phyloP scores from a whole-genome alignment of 2,888 invertebrate species.

The Nebria salina region DNA sequence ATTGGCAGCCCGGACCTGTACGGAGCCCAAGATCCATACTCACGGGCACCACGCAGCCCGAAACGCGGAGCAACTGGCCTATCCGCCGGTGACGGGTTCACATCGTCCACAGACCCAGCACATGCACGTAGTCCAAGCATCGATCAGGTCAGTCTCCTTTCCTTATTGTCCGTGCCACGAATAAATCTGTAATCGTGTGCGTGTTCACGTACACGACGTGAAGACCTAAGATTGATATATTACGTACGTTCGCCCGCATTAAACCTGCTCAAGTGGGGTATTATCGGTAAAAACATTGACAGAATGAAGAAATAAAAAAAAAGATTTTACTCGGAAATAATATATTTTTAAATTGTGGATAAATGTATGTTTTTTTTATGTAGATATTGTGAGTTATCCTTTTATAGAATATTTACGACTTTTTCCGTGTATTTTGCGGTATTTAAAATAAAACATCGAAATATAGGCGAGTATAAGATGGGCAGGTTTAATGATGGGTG shows the following conservation, averaged over 20 bases:
- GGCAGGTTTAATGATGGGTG: neutral
- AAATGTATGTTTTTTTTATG: too few species aligned
- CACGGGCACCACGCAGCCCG: slow-evolving; percentile 81
- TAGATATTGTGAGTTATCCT: too few species aligned
- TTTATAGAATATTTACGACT: neutral
- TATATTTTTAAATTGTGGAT: too few species aligned
- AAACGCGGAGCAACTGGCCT: slow-evolving; percentile 65
- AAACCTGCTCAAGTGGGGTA: neutral
- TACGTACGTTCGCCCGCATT: neutral
- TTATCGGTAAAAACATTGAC: neutral
- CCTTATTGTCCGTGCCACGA: neutral
- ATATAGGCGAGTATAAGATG: neutral
- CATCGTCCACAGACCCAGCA: slow-evolving; percentile 57
- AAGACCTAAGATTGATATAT: neutral
- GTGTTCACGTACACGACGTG: neutral
- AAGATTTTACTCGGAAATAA: neutral
- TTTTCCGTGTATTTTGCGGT: neutral
- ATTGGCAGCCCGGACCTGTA: slow-evolving; percentile 92
- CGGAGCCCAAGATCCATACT: slow-evolving; percentile 88
- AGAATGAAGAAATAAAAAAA: neutral
- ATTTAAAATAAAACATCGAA: neutral
- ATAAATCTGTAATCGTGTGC: neutral
- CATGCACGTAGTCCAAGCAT: slow-evolving; percentile 86
- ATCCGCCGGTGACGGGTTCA: slow-evolving; percentile 62
- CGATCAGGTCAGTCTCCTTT: slow-evolving; percentile 79